phyloP scores from a whole-genome alignment of 2,888 invertebrate genomes.

The Ypsolopha sequella region DNA sequence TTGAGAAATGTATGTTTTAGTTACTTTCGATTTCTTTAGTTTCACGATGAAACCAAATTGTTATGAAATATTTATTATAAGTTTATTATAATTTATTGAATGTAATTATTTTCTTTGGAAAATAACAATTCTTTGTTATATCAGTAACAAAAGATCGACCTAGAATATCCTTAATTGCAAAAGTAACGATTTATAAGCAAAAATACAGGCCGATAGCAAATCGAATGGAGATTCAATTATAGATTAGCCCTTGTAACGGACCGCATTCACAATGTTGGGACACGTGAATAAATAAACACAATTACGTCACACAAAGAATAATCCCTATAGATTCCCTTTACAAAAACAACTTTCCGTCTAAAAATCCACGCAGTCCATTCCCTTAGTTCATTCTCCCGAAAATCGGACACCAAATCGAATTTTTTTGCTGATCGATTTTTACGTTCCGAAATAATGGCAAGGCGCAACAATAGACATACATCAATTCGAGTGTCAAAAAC shows the following conservation, averaged over 20 bases:
- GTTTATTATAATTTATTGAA: too few species aligned
- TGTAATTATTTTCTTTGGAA: too few species aligned
- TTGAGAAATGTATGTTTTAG: too few species aligned
- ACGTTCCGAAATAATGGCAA: constrained; percentile 47
- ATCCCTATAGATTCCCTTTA: constrained; percentile 56
- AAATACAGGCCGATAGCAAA: constrained; percentile 54
- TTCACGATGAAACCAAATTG: too few species aligned
- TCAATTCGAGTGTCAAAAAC: constrained; percentile 70
- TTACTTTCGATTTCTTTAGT: too few species aligned
- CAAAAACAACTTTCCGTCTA: constrained; percentile 37
- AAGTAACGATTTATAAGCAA: constrained; percentile 23
- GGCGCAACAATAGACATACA: constrained; percentile 59
- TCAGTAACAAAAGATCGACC: constrained; percentile 10
- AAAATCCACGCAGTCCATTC: constrained; percentile 38
- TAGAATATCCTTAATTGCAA: constrained; percentile 22
- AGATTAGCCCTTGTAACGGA: constrained; percentile 61
- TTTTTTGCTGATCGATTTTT: constrained; percentile 52
- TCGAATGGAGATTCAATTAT: constrained; percentile 67
- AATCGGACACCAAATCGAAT: constrained; percentile 43
- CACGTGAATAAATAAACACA: constrained; percentile 70
- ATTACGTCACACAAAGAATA: constrained; percentile 60
- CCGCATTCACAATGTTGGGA: constrained; percentile 58
- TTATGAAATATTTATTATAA: too few species aligned
- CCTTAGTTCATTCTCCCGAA: constrained; percentile 41
- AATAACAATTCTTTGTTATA: too few species aligned